Evolutionary conservation across 2,113 vertebrate species (phyloP), one percentile per base, ranked within the genome.

Genomic region (Ceratotherium simum): DNA sequence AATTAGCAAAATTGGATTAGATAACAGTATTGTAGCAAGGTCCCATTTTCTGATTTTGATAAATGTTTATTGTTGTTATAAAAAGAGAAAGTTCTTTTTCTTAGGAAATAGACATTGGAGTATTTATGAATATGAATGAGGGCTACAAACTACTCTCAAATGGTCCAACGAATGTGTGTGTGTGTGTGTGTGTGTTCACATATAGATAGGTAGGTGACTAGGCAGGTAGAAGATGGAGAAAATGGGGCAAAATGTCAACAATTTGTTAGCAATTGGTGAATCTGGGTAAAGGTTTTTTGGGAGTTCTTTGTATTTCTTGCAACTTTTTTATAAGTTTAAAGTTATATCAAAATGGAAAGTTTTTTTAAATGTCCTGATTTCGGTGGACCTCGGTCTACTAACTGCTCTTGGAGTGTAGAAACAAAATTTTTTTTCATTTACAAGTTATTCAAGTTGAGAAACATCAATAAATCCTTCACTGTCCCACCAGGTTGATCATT

Each of bases 41-140:
- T 65, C 42, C 90, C 65, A 73, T 36, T 72, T 92, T 56, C 79
- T 73, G 72, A 65, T 80, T 90, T 92, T 92, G 23, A 72, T 27
- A 67, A 85, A 46, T 78, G 31, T 86, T 64, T 92, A n/a, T 64
- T 86, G 17, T 58, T 92, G 10, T 42, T 87, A n/a, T n/a, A 31
- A 70, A 87, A 70, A 81, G 46, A 85, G 62, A 64, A 70, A 82
- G 46, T 64, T 72, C 62, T 93, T 42, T 2, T 51, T 82, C 51
- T 73, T 93, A 84, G 76, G 56, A 95, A 94, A 36, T 83, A 79
- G 46, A 64, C 21, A 31, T 25, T 79, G 18, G 76, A 83, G 56
- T 95, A 73, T 87, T 95, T 96, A 91, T 73, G n/a, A 65, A 64
- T 46, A 62, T 27, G 8, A 76, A 75, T 81, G 79, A 95, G 72